Base-by-base conservation (phyloP, 1,140 invertebrate species). In the Zophobas morio region DNA sequence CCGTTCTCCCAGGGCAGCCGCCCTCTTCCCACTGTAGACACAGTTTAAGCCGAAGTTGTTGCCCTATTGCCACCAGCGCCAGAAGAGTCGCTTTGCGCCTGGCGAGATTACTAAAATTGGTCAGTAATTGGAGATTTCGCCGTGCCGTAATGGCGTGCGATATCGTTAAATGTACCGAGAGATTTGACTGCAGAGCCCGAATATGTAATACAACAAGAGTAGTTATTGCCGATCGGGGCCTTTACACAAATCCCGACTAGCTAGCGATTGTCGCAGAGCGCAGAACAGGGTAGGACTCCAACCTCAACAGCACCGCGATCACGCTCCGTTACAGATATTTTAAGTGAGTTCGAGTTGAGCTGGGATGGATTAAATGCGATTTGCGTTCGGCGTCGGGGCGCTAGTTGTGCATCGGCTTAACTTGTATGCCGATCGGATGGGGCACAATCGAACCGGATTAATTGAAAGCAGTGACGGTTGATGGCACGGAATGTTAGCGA, bases 81-180 rank as follows among this genome's bases (percentile, higher is more conserved):
- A 20, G 3, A 2, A 20, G 8, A 2, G 2, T 33, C 54, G 54
- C 34, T 57, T 57, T 33, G 54, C 35, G 54, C 54, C 20, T 4
- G 49, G 2, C 49, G 49, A 51, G 54, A 33, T 57, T 57, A 57
- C 60, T 66, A n/a, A 40, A 66, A 66, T 42, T 66, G 60, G 60
- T 40, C 60, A 8, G 60, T 66, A 66, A 66, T 66, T 66, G 60
- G 60, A 66, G 60, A 66, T 66, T 42, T 66, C 60, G 60, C 60
- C 39, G 60, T 37, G 8, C 39, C 8, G 60, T 66, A 42, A 66
- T 66, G 60, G 60, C 39, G 60, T 66, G 60, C 60, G 60, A 66
- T 66, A 66, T 66, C 60, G 60, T 66, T 66, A 66, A 66, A 66
- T 66, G 60, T 66, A 66, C 60, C 60, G 60, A 42, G 60, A 66